Evolutionary conservation across 2,797 vertebrate species (phyloP).

Genomic region (Rhinogobio ventralis): DNA sequence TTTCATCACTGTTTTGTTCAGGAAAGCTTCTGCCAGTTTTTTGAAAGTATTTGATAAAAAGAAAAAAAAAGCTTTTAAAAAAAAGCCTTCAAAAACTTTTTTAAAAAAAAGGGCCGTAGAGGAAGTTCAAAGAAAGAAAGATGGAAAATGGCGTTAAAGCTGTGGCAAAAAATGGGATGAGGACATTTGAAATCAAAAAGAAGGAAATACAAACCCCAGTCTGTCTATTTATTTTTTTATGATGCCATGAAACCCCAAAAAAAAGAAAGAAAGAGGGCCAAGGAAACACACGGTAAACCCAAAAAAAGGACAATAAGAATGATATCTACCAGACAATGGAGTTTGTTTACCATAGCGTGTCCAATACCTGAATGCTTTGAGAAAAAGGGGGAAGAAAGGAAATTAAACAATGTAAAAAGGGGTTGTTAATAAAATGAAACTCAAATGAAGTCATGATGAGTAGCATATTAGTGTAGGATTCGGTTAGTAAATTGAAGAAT

Average conservation of each 20-base stretch:
- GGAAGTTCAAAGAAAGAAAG: slow-evolving; percentile 58
- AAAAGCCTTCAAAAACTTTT: slow-evolving; percentile 54
- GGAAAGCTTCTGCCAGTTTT: slow-evolving; percentile 74
- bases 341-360: slow-evolving; percentile 97
- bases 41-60: slow-evolving; percentile 65
- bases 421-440: slow-evolving; percentile 82
- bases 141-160: slow-evolving; percentile 46
- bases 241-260: slow-evolving; percentile 70
- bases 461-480: slow-evolving; percentile 78
- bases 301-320: slow-evolving; percentile 72
- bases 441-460: slow-evolving; percentile 76
- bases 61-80: slow-evolving; percentile 47
- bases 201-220: slow-evolving; percentile 65
- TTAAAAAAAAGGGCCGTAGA: slow-evolving; percentile 47
- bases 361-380: slow-evolving; percentile 96
- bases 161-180: slow-evolving; percentile 47
- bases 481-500: slow-evolving; percentile 87
- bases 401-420: slow-evolving; percentile 89
- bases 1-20: slow-evolving; percentile 45
- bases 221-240: slow-evolving; percentile 26
- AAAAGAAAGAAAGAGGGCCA: slow-evolving; percentile 69
- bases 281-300: slow-evolving; percentile 89
- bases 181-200: slow-evolving; percentile 38
- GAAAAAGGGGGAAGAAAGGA: slow-evolving; percentile 88
- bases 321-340: slow-evolving; percentile 99